Base-by-base conservation (phyloP, 2,888 invertebrate species). In the Drosophila eohydei region DNA sequence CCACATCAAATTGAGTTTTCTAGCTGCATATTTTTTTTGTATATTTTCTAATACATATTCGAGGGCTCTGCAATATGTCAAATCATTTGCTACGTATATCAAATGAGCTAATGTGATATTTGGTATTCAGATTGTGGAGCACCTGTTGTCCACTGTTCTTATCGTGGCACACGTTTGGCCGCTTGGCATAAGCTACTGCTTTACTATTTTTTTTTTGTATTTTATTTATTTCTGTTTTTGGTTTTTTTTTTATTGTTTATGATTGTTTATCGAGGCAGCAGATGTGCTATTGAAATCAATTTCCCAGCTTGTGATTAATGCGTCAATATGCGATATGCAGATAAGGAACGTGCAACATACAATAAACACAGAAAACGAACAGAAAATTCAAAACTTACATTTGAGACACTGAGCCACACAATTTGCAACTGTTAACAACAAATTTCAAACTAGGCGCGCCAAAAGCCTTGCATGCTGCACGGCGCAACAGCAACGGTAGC, bases 271-370 rank as follows among this genome's bases (percentile, higher is more conserved):
- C 81, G 59, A n/a, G 55, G 28, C 40, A 74, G 66, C 84, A 84
- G 74, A 83, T 84, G 84, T 76, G 50, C 44, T 72, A 59, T 70
- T 70, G 56, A 56, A 81, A 73, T 81, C 70, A 81, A 84, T 81
- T 84, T 84, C 84, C 84, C 84, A 84, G 74, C 73, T 46, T 40
- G 51, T 64, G 67, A 64, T 74, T 61, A 74, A 55, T 74, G 55
- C 77, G 63, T 63, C 71, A 71, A 71, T 76, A 52, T 72, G 54
- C 44, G 46, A 38, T 32, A 38, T 32, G 36, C 21, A 14, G 77
- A 77, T 77, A 77, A 76, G 54, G n/a, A 26, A 6, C 21, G 34
- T 50, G 48, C 16, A 51, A 40, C 26, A 26, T 2, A 36, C 16
- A 65, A 61, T 28, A 54, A 9, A n/a, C 7, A 52, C 26, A 28